Evolutionary conservation across 1,140 invertebrate genomes (phyloP).

Genomic region (Lamellibrachia luymesi): DNA sequence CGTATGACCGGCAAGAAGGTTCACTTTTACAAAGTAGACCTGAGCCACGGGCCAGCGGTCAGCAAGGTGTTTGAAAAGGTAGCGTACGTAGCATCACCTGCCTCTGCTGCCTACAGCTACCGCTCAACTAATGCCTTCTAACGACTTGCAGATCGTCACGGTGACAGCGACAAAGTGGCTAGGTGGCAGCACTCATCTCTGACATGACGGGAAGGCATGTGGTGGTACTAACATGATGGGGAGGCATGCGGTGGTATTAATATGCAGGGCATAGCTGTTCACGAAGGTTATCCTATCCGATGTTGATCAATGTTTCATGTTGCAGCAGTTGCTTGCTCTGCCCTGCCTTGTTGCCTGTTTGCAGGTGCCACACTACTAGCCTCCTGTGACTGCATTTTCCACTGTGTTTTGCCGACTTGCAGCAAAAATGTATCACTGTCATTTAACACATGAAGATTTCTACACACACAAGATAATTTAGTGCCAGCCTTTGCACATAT

Average conservation of each 20-base stretch:
- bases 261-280: neutral
- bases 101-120: neutral
- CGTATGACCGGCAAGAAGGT: constrained; percentile 76
- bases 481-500: too few relatives aligned
- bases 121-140: neutral
- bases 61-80: constrained; percentile 45
- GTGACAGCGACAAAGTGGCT: neutral
- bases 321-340: neutral
- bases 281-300: neutral
- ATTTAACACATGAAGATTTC: too few relatives aligned
- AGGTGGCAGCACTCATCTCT: neutral
- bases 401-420: neutral
- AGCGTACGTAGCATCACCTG: neutral
- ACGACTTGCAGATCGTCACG: neutral
- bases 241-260: neutral
- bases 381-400: neutral
- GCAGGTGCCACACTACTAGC: neutral
- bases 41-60: constrained; percentile 42
- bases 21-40: constrained; percentile 75
- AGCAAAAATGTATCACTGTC: neutral
- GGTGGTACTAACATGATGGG: neutral
- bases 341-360: neutral
- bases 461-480: too few relatives aligned
- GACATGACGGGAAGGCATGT: neutral
- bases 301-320: neutral